Evolutionary conservation across 2,797 vertebrate species (phyloP), one percentile per base, ranked within the genome.

Genomic region (Ctenopoma multispine): DNA sequence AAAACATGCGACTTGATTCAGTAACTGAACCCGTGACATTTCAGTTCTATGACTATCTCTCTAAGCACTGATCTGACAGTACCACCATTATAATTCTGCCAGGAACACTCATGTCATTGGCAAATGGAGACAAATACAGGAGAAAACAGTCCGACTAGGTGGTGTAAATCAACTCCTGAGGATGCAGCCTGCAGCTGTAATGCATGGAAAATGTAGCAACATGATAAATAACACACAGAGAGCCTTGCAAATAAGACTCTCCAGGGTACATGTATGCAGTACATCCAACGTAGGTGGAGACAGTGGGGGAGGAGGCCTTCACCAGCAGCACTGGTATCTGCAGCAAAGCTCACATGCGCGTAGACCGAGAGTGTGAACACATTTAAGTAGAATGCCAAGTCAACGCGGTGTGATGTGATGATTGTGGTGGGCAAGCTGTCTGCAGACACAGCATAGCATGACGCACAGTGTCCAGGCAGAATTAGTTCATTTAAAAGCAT

Each of bases 401-500:
- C 72, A 81, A 59, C 46, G 57, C 50, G 72, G 46, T 46, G 46
- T 80, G 62, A 86, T 49, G 3, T 54, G 56, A 53, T 68, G 69
- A 78, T 50, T 40, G 62, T 68, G 79, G 79, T 57, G 70, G 67
- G 81, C 71, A 75, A 72, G 85, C 82, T 85, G 79, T 89, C 74
- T 76, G 84, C 68, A 79, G 79, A 84, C 79, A 71, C 71, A 81
- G 77, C 79, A 72, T 63, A 85, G 86, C 84, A 87, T 90, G 84
- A 80, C 58, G 69, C 77, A 77, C 57, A 63, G 70, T 80, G 69
- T 83, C 76, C 76, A 56, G 78, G 71, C 80, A 81, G 53, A 83
- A 78, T 81, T 67, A 85, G 75, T 81, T 82, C 36, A 59, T 85
- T 83, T 74, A 83, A 85, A 86, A 85, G 92, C 91, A 91, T 91